Percentiles rank a stretch among this genome's conserved stretches.
Conservation (phyloP, 1,140 invertebrate species). For the Heliconius eleuchia region DNA sequence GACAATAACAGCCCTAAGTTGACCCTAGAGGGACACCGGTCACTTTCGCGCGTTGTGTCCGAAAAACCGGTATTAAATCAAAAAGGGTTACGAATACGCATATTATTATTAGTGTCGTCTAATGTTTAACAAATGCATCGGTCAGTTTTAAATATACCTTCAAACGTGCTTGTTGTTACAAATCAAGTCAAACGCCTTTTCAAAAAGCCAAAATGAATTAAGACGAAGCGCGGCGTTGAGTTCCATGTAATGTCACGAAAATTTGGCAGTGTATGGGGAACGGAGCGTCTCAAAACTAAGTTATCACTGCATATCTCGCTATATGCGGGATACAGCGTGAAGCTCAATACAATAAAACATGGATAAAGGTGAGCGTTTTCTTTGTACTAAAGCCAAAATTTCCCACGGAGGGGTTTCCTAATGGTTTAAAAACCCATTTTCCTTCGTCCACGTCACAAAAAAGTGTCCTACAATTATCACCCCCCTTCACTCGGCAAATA, state of each 20-base stretch:
- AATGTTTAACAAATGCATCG: slow-evolving; percentile 48
- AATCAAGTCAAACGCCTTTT: slow-evolving; percentile 40
- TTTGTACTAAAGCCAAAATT: slow-evolving; percentile 27
- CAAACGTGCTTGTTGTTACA: slow-evolving; percentile 45
- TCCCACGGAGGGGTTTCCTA: slow-evolving; percentile 45
- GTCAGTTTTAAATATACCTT: slow-evolving; percentile 67
- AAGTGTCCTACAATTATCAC: slow-evolving; percentile 76
- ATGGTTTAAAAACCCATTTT: slow-evolving; percentile 48
- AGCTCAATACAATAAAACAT: too few species aligned
- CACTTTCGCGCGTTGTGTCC: slow-evolving; percentile 60
- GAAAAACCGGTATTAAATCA: slow-evolving; percentile 64
- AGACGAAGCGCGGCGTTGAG: not conserved
- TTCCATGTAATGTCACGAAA: too few species aligned
- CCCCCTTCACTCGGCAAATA: slow-evolving; percentile 75
- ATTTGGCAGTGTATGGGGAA: too few species aligned
- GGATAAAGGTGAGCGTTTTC: not conserved
- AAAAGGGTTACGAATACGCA: slow-evolving; percentile 60
- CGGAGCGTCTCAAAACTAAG: too few species aligned
- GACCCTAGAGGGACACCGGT: slow-evolving; percentile 75
- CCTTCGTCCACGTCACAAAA: slow-evolving; percentile 59
- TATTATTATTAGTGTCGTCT: slow-evolving; percentile 56
- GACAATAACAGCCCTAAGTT: slow-evolving; percentile 66
- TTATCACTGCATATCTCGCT: too few species aligned
- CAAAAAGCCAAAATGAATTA: slow-evolving; percentile 26
- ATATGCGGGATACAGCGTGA: too few species aligned